A percentile compares a stretch with the other conserved stretches of the same genome.
phyloP scores from a whole-genome alignment of 2,113 vertebrate genomes.

The Chaetura pelagica region DNA sequence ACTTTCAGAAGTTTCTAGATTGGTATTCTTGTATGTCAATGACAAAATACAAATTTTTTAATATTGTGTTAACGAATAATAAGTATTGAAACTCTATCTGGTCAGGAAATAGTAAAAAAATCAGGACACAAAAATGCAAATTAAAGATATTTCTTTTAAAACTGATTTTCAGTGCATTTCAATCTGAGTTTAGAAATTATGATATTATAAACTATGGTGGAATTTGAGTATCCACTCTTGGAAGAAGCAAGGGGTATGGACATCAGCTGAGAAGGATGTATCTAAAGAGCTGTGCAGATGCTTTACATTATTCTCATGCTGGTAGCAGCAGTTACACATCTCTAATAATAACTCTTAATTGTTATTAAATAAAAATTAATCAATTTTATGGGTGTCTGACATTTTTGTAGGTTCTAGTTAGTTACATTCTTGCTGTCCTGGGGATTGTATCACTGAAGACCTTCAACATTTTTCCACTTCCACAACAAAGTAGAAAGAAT shows the following conservation, averaged over 20 bases:
- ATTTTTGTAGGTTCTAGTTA: neutral
- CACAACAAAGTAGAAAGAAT: neutral
- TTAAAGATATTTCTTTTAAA: neutral
- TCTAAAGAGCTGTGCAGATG: neutral
- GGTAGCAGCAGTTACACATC: neutral
- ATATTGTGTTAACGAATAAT: neutral
- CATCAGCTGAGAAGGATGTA: neutral
- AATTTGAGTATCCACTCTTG: neutral
- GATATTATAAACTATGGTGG: neutral
- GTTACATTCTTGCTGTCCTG: neutral
- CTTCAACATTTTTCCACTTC: neutral
- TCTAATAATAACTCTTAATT: neutral
- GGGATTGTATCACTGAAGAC: neutral
- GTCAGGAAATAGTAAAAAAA: neutral
- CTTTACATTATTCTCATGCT: neutral
- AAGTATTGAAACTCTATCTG: neutral
- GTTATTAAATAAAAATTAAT: neutral
- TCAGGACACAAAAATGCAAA: neutral
- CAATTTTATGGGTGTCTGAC: neutral
- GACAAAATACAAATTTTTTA: neutral
- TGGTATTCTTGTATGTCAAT: neutral
- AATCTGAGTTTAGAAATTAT: neutral
- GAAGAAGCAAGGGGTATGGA: neutral
- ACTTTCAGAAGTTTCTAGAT: neutral
- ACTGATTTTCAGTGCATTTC: neutral